Evolutionary conservation across 2,888 invertebrate genomes (phyloP).

Genomic region (Temnothorax ravouxi): DNA sequence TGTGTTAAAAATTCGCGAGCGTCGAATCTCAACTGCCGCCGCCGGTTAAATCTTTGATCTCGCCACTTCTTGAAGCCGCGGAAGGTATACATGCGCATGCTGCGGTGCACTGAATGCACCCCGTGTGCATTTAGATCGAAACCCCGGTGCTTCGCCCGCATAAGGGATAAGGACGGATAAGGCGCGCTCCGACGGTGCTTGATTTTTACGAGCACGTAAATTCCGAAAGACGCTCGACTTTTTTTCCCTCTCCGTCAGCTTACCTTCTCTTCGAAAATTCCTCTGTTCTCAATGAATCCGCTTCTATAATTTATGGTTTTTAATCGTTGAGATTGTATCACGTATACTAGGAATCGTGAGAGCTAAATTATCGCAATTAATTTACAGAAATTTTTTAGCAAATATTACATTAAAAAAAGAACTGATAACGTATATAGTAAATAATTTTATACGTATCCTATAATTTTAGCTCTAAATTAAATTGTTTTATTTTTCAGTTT

Average conservation of each 20-base stretch:
- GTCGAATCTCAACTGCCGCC: conserved; percentile 71
- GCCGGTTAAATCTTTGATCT: conserved; percentile 73
- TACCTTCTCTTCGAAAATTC: conserved; percentile 26
- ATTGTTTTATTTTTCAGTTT: neutral
- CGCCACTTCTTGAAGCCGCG: conserved; percentile 51
- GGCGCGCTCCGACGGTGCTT: conserved; percentile 83
- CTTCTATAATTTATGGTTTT: neutral
- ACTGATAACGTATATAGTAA: neutral
- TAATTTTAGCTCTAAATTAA: neutral
- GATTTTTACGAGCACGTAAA: conserved; percentile 86
- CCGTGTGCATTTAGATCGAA: conserved; percentile 63
- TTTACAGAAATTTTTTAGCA: neutral
- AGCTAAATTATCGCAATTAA: neutral
- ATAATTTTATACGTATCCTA: neutral
- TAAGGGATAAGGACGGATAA: conserved; percentile 73
- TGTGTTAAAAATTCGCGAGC: conserved; percentile 74
- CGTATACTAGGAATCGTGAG: neutral
- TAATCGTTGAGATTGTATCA: conserved; percentile 7
- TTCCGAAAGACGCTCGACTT: conserved; percentile 78
- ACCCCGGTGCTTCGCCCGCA: conserved; percentile 58
- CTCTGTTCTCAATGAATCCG: conserved; percentile 26
- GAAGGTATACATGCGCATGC: conserved; percentile 66
- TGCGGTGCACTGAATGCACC: conserved; percentile 59
- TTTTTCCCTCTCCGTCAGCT: conserved; percentile 42
- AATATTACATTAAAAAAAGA: neutral